Evolutionary conservation across 1,140 invertebrate genomes (phyloP), one percentile per base, ranked within the genome.

Genomic region (Papilio polytes): DNA sequence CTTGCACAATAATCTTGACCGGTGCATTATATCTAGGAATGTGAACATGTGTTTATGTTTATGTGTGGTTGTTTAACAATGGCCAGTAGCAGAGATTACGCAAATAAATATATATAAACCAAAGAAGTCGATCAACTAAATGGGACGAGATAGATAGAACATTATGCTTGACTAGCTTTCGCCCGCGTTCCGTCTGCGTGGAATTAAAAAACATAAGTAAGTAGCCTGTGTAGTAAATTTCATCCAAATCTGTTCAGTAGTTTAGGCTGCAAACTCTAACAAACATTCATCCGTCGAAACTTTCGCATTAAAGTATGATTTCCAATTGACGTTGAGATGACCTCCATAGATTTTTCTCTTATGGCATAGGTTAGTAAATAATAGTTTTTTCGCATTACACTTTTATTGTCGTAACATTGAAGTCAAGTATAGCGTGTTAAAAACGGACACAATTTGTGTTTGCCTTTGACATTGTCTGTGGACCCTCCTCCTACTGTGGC

Each of bases 381-480:
- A n/a, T n/a, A n/a, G n/a, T n/a, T n/a, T n/a, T n/a, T n/a, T n/a
- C n/a, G n/a, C n/a, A n/a, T n/a, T n/a, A n/a, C n/a, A n/a, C n/a
- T n/a, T n/a, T n/a, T n/a, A n/a, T n/a, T n/a, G n/a, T n/a, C n/a
- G n/a, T n/a, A n/a, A n/a, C n/a, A n/a, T n/a, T n/a, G n/a, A n/a
- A n/a, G n/a, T n/a, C n/a, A n/a, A n/a, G n/a, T n/a, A n/a, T n/a
- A 26, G 26, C 13, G 74, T 46, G 44, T 53, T 76, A 76, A 51
- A 46, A 26, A 31, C 20, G n/a, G 46, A 18, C 6, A 46, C 46
- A 31, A 53, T 51, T 76, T 53, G 44, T 15, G 74, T 76, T 51
- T 76, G 74, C 20, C 74, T 76, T 76, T 76, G 74, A 76, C 74
- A 76, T 76, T 76, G 74, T 15, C 74, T 20, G n/a, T 20, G 44